Evolutionary conservation across 2,113 vertebrate genomes (phyloP).

Genomic region (Myrmecobius fasciatus): DNA sequence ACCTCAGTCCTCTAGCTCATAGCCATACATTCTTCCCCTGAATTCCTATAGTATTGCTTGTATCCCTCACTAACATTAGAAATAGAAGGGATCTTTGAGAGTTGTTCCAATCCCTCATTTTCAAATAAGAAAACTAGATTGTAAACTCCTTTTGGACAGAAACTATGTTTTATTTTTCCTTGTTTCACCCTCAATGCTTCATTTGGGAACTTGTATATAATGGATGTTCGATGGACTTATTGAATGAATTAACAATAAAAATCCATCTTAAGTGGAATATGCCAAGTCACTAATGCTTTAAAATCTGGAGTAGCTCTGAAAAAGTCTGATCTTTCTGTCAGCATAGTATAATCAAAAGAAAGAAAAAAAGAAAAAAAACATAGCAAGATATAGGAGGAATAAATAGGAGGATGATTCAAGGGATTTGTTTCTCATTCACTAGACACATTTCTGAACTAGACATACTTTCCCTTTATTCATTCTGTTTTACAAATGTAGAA

Average conservation of each 20-base stretch:
- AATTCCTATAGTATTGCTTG: background rate
- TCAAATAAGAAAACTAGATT: background rate
- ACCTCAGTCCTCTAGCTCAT: background rate
- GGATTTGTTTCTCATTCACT: constrained; percentile 6
- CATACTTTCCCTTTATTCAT: background rate
- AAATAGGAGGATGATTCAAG: background rate
- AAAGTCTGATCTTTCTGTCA: background rate
- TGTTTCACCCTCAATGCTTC: background rate
- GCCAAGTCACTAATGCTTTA: background rate
- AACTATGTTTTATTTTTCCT: background rate
- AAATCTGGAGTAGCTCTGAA: background rate
- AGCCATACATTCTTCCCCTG: background rate
- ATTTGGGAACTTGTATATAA: background rate
- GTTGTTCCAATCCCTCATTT: background rate
- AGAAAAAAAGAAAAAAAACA: background rate
- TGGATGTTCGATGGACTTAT: background rate
- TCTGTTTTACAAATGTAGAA: background rate
- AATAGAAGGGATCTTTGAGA: background rate
- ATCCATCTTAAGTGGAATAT: background rate
- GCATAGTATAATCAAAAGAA: background rate
- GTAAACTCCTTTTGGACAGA: background rate
- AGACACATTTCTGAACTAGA: background rate
- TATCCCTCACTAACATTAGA: background rate
- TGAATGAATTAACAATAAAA: background rate
- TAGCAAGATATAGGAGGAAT: background rate